Conservation (phyloP, 1,140 invertebrate species). For the Drosophila asahinai region DNA sequence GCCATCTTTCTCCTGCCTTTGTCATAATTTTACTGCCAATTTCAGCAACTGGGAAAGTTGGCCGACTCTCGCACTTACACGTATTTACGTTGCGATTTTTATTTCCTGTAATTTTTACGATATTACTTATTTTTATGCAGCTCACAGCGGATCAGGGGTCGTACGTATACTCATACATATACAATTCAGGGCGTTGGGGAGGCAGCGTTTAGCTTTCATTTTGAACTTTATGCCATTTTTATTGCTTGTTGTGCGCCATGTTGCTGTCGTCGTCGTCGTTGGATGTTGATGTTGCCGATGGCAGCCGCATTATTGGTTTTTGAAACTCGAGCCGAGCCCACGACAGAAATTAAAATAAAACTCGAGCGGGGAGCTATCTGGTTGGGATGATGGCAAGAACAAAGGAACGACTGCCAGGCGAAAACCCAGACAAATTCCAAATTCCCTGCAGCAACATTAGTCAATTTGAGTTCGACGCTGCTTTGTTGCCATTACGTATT, state of each 20-base stretch:
- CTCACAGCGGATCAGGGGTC: constrained; percentile 57
- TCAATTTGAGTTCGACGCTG: constrained; percentile 52
- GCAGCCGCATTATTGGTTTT: constrained; percentile 75
- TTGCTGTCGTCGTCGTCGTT: constrained; percentile 43
- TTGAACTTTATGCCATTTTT: constrained; percentile 79
- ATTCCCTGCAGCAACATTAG: constrained; percentile 46
- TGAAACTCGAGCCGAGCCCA: constrained; percentile 58
- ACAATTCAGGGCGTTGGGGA: constrained; percentile 16
- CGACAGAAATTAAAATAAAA: constrained; percentile 76
- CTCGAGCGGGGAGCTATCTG: constrained; percentile 21
- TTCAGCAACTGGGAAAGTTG: constrained; percentile 76
- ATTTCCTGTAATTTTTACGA: constrained; percentile 83
- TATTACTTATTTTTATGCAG: constrained; percentile 83
- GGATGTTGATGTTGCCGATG: constrained; percentile 42
- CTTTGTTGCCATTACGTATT: constrained; percentile 67
- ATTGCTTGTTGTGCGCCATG: constrained; percentile 64
- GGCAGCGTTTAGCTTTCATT: constrained; percentile 75
- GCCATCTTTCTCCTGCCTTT: constrained; percentile 28
- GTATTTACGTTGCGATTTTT: constrained; percentile 82
- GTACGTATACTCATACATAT: background rate
- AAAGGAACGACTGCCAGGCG: constrained; percentile 13
- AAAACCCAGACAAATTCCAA: constrained; percentile 26
- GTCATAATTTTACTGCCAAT: constrained; percentile 80
- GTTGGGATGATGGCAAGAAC: constrained; percentile 36
- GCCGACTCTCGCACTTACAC: constrained; percentile 74